Conservation (phyloP, 2,888 invertebrate species). For the Cantharis rufa region DNA sequence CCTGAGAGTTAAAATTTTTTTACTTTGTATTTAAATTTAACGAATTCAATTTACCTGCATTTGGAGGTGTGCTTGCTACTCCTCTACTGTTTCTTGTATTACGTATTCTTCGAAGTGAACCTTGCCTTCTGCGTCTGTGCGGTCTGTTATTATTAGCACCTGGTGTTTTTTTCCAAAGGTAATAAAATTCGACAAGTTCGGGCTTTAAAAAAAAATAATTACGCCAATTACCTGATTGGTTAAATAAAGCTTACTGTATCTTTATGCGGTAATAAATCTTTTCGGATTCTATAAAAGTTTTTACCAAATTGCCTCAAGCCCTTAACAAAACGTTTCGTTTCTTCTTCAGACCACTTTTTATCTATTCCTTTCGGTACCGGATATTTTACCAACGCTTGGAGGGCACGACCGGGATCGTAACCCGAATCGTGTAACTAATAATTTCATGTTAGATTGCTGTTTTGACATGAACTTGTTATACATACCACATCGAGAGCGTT, state of each 20-base stretch:
- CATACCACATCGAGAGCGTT: constrained; percentile 91
- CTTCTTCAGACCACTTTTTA: constrained; percentile 98
- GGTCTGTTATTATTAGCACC: constrained; percentile 96
- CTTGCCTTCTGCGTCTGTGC: constrained; percentile 85
- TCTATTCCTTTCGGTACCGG: constrained; percentile 96
- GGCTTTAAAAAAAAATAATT: constrained; percentile 59
- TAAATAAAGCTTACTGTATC: constrained; percentile 74
- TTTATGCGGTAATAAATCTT: constrained; percentile 94
- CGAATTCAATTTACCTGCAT: constrained; percentile 32
- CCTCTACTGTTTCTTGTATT: constrained; percentile 87
- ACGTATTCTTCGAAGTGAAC: constrained; percentile 83
- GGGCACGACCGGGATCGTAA: constrained; percentile 94
- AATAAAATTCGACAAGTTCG: constrained; percentile 97
- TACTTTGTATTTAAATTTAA: neutral
- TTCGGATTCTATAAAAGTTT: constrained; percentile 97
- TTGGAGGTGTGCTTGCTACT: constrained; percentile 56
- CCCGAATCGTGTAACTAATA: constrained; percentile 87
- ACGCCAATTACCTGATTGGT: neutral
- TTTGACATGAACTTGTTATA: constrained; percentile 26
- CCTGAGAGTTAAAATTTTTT: constrained; percentile 25
- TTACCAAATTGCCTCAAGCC: constrained; percentile 98
- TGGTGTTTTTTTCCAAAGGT: constrained; percentile 99
- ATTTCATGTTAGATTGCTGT: neutral
- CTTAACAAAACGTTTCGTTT: constrained; percentile 97
- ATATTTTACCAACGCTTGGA: constrained; percentile 95